These are phyloP conservation scores for Mareca penelope DNA, from an alignment of 2,797 vertebrate genomes.

Conservation along the genomic window DNA sequence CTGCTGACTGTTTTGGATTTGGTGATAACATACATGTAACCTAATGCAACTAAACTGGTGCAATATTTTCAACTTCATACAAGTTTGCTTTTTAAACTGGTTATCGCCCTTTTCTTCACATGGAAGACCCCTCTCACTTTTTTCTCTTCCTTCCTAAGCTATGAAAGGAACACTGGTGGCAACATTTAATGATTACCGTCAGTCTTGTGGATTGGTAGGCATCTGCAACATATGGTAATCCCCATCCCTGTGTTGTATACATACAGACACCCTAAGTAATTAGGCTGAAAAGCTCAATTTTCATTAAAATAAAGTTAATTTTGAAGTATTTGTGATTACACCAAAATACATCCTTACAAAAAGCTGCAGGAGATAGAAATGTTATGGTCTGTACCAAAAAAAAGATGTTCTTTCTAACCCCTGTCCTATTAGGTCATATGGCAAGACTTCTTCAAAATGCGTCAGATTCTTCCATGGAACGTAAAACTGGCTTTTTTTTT, in stretches of 20 bases:
- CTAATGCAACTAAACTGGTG: background rate
- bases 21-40: background rate
- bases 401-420: background rate
- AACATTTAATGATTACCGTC: background rate
- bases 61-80: fast-evolving
- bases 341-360: background rate
- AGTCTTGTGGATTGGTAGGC: background rate
- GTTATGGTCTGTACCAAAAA: no score
- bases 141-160: background rate
- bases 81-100: background rate
- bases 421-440: fast-evolving
- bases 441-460: background rate
- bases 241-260: background rate
- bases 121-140: background rate
- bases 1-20: background rate
- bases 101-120: background rate
- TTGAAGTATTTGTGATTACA: background rate
- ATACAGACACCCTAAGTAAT: background rate
- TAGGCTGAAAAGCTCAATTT: background rate
- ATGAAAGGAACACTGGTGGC: background rate
- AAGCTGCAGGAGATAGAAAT: background rate
- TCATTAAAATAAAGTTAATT: background rate
- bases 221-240: background rate
- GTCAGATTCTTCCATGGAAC: background rate
- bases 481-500: background rate